These are phyloP conservation scores for Enteromius paludinosus DNA, from an alignment of 2,797 vertebrate species.

Conservation along the genomic window DNA sequence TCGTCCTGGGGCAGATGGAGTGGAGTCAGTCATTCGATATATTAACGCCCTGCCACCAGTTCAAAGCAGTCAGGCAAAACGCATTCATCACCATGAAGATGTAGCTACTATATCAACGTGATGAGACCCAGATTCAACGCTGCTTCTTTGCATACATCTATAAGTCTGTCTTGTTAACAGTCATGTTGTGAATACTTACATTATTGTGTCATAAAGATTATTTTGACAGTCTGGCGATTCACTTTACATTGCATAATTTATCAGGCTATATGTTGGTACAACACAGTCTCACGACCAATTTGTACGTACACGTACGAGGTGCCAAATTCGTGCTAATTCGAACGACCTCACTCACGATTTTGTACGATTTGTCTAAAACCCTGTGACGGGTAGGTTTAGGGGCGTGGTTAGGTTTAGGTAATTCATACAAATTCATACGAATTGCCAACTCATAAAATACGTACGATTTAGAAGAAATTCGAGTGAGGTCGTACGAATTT, in stretches of 20 bases:
- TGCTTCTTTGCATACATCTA: slow-evolving; percentile 68
- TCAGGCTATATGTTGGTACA: neutral
- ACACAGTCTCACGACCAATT: too few species aligned
- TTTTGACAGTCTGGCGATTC: neutral
- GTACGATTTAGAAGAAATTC: too few species aligned
- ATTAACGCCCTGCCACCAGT: slow-evolving; percentile 70
- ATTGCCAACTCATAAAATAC: too few species aligned
- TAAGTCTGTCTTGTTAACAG: slow-evolving; percentile 71
- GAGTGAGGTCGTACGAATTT: too few species aligned
- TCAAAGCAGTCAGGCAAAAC: slow-evolving; percentile 62
- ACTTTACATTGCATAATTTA: neutral
- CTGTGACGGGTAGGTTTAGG: too few species aligned
- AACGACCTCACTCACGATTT: too few species aligned
- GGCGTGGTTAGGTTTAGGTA: too few species aligned
- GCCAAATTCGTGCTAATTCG: too few species aligned
- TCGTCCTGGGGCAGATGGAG: slow-evolving; percentile 77
- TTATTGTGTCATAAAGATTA: slow-evolving; percentile 18
- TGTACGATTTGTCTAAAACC: too few species aligned
- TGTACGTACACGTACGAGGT: too few species aligned
- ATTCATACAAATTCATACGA: too few species aligned
- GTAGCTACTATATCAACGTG: slow-evolving; percentile 65
- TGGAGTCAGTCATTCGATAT: slow-evolving; percentile 81
- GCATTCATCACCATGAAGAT: slow-evolving; percentile 71
- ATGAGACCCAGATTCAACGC: slow-evolving; percentile 59
- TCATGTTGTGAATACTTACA: slow-evolving; percentile 50